Conservation (phyloP, 2,797 vertebrate genomes). For the Schizopygopsis pylzovi region DNA sequence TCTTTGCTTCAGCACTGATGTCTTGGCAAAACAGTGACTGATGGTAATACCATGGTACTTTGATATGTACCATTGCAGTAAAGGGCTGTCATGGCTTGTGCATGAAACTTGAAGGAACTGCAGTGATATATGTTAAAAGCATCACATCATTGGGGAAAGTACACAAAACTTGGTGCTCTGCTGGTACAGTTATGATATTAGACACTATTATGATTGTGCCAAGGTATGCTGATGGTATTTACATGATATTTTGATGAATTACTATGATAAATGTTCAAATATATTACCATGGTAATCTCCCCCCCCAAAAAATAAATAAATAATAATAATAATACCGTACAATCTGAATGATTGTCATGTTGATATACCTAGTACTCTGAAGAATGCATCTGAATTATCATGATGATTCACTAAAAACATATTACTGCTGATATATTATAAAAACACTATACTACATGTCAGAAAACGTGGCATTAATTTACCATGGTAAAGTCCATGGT, state of each 20-base stretch:
- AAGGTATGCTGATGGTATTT: no score
- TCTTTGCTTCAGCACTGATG: not conserved
- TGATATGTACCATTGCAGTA: not conserved
- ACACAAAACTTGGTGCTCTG: not conserved
- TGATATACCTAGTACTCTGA: no score
- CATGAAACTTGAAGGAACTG: not conserved
- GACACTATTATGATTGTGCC: not conserved
- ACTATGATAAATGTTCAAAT: not conserved
- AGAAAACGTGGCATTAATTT: not conserved
- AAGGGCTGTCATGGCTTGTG: not conserved
- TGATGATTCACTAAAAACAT: no score
- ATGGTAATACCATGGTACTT: no score
- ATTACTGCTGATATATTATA: not conserved
- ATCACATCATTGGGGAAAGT: not conserved
- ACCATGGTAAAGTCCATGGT: not conserved
- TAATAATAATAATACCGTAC: not conserved
- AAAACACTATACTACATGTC: not conserved
- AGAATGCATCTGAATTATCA: no score
- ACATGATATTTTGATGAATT: not conserved
- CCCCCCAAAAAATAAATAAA: no score
- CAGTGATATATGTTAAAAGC: not conserved
- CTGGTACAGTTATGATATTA: not conserved
- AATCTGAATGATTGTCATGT: not conserved
- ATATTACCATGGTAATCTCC: no score
- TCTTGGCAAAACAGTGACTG: not conserved